These are phyloP conservation scores for Limnodromus scolopaceus DNA, from an alignment of 2,797 vertebrate species.

Conservation along the genomic window DNA sequence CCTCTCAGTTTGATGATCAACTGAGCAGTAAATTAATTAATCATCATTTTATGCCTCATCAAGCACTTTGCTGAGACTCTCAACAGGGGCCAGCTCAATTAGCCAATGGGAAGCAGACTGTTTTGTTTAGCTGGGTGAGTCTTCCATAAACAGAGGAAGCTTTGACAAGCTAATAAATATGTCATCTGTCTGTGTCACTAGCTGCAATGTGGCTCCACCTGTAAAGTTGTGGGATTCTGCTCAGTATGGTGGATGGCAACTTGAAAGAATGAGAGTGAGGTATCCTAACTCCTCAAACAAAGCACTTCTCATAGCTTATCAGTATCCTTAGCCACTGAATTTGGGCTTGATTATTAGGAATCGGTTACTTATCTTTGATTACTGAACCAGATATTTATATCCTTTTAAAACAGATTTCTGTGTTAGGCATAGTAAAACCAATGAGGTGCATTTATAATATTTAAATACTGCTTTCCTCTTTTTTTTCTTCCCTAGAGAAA, in stretches of 20 bases:
- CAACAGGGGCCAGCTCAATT: constrained; percentile 88
- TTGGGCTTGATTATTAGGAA: not conserved
- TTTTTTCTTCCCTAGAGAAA: not conserved
- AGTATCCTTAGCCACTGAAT: not conserved
- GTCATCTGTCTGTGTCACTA: constrained; percentile 92
- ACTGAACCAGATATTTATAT: not conserved
- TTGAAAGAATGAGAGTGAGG: constrained; percentile 45
- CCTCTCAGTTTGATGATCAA: constrained; percentile 97
- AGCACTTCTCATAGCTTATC: not conserved
- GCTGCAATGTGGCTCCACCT: constrained; percentile 85
- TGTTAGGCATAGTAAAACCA: not conserved
- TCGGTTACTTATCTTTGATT: not conserved
- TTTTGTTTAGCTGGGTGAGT: constrained; percentile 93
- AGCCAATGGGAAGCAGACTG: constrained; percentile 92
- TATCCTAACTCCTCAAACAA: constrained; percentile 20
- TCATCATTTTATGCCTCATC: constrained; percentile 99
- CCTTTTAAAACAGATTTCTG: not conserved
- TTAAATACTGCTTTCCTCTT: not conserved
- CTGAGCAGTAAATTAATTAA: constrained; percentile 99
- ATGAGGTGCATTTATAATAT: not conserved
- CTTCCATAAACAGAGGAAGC: constrained; percentile 83
- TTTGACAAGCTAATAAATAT: constrained; percentile 98
- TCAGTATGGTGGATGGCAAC: constrained; percentile 72
- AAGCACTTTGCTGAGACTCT: constrained; percentile 92
- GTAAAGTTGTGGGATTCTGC: constrained; percentile 80